These are phyloP conservation scores for Drosophila parthenogenetica DNA, from an alignment of 2,888 invertebrate species.

Conservation along the genomic window DNA sequence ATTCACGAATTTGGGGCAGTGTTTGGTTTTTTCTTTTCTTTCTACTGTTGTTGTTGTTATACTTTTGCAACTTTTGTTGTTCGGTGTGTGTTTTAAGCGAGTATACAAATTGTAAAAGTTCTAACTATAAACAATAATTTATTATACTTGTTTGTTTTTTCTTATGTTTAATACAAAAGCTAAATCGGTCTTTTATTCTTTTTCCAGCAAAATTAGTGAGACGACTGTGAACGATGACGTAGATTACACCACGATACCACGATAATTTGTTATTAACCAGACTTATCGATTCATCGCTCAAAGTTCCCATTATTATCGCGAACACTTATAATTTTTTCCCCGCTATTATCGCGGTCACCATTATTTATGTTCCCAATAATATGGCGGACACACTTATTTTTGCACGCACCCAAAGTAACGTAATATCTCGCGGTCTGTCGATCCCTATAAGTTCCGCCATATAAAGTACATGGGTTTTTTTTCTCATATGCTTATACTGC, in stretches of 20 bases:
- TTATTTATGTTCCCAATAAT: neutral
- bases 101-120: constrained; percentile 13
- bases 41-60: constrained; percentile 19
- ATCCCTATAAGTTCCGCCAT: too few species aligned
- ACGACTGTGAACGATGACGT: constrained; percentile 53
- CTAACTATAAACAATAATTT: constrained; percentile 5
- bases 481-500: too few species aligned
- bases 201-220: constrained; percentile 56
- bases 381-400: too few species aligned
- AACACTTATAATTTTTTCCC: neutral
- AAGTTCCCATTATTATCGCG: neutral
- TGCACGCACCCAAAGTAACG: too few species aligned
- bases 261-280: neutral
- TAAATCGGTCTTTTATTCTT: constrained; percentile 53
- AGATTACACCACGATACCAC: constrained; percentile 20
- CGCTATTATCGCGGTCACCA: constrained; percentile 12
- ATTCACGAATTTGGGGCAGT: constrained; percentile 72
- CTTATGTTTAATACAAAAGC: constrained; percentile 29
- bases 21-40: constrained; percentile 41
- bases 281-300: constrained; percentile 17
- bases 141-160: constrained; percentile 5
- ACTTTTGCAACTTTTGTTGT: constrained; percentile 21
- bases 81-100: neutral
- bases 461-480: too few species aligned
- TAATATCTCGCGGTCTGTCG: too few species aligned